Evolutionary conservation across 2,113 vertebrate genomes (phyloP).

Genomic region (Willisornis vidua): DNA sequence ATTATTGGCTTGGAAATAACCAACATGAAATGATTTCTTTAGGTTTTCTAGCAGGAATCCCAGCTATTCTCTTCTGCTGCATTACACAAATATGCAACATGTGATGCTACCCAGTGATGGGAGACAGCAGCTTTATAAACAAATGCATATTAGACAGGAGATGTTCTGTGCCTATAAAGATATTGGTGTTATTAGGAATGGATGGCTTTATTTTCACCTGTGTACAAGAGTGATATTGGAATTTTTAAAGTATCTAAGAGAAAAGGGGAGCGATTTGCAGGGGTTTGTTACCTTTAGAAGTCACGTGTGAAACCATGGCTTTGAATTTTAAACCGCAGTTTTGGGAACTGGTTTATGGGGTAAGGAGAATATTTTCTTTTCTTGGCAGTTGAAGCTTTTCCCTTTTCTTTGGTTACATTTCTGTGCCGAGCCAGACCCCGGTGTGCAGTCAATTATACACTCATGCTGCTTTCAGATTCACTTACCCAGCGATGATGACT

Average conservation of each 20-base stretch:
- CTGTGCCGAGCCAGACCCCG: not conserved
- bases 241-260: not conserved
- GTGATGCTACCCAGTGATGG: not conserved
- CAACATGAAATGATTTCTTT: constrained; percentile 7
- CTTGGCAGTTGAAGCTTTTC: constrained; percentile 5
- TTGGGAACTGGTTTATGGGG: not conserved
- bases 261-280: not conserved
- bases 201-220: not conserved
- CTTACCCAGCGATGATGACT: constrained; percentile 54
- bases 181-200: not conserved
- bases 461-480: constrained; percentile 46
- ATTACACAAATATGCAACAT: constrained; percentile 35
- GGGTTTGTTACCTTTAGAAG: not conserved
- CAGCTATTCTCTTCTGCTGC: constrained; percentile 38
- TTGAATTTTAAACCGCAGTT: constrained; percentile 24
- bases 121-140: not conserved
- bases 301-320: not conserved
- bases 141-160: constrained; percentile 18
- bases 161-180: not conserved
- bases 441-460: constrained; percentile 44
- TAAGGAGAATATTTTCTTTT: constrained; percentile 20
- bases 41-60: constrained; percentile 48
- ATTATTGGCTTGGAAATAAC: constrained; percentile 55
- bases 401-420: not conserved
- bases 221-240: not conserved